phyloP scores from a whole-genome alignment of 1,140 invertebrate genomes.

The Sinonovacula constricta region DNA sequence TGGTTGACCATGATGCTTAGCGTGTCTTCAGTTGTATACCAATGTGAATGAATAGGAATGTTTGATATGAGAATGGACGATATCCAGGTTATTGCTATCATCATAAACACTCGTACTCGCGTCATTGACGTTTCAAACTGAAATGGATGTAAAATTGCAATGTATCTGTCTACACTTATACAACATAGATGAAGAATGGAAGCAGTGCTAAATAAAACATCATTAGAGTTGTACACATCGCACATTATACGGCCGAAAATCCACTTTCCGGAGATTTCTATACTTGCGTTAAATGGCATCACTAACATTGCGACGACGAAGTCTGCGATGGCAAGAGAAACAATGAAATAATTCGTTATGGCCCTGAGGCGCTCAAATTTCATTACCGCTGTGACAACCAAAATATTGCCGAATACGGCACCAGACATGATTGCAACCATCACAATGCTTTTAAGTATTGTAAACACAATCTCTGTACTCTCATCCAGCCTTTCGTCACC shows the following conservation, averaged over 20 bases:
- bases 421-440: constrained; percentile 86
- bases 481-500: background rate
- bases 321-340: constrained; percentile 92
- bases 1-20: constrained; percentile 82
- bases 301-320: constrained; percentile 92
- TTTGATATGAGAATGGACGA: constrained; percentile 77
- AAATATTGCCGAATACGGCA: constrained; percentile 87
- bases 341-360: constrained; percentile 96
- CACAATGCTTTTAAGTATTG: constrained; percentile 64
- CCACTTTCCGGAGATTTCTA: constrained; percentile 85
- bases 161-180: constrained; percentile 91
- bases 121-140: constrained; percentile 77
- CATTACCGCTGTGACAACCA: constrained; percentile 81
- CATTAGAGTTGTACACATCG: constrained; percentile 96
- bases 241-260: constrained; percentile 92
- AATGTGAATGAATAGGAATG: constrained; percentile 77
- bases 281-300: constrained; percentile 92
- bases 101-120: constrained; percentile 68
- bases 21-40: constrained; percentile 83
- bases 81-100: constrained; percentile 76
- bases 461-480: constrained; percentile 9
- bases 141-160: constrained; percentile 78
- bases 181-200: constrained; percentile 96
- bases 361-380: constrained; percentile 85
- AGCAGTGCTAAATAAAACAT: constrained; percentile 96